Evolutionary conservation across 2,113 vertebrate genomes (phyloP).

Genomic region (Petaurus breviceps): DNA sequence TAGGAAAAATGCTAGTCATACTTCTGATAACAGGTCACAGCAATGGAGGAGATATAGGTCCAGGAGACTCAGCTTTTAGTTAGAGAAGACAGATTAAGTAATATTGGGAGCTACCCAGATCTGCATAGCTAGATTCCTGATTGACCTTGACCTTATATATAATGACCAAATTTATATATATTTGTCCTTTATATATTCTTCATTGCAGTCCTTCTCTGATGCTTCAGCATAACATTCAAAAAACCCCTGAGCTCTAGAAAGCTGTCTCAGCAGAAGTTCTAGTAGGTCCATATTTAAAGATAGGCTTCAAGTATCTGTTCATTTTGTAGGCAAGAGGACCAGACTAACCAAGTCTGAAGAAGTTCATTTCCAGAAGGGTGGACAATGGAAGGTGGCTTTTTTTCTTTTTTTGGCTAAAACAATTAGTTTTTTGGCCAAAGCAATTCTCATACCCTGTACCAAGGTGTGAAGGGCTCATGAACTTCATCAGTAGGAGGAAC

Average conservation of each 20-base stretch:
- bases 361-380: background rate
- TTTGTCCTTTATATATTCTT: background rate
- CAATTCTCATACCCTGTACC: background rate
- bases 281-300: background rate
- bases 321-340: background rate
- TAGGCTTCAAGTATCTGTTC: background rate
- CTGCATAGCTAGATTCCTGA: background rate
- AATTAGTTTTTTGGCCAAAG: background rate
- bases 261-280: background rate
- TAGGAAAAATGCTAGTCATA: background rate
- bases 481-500: background rate
- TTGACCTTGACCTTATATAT: background rate
- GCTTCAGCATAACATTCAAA: background rate
- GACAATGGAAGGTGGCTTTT: background rate
- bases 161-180: background rate
- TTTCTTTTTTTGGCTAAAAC: background rate
- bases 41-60: background rate
- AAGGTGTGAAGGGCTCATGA: background rate
- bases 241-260: background rate
- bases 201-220: background rate
- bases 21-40: background rate
- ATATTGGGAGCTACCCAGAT: background rate
- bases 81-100: background rate
- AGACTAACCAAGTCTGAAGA: background rate
- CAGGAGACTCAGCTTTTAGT: background rate